A percentile compares a stretch with the other conserved stretches of the same genome.
Evolutionary conservation across 2,797 vertebrate species (phyloP).

Genomic region (Sylvia borin): DNA sequence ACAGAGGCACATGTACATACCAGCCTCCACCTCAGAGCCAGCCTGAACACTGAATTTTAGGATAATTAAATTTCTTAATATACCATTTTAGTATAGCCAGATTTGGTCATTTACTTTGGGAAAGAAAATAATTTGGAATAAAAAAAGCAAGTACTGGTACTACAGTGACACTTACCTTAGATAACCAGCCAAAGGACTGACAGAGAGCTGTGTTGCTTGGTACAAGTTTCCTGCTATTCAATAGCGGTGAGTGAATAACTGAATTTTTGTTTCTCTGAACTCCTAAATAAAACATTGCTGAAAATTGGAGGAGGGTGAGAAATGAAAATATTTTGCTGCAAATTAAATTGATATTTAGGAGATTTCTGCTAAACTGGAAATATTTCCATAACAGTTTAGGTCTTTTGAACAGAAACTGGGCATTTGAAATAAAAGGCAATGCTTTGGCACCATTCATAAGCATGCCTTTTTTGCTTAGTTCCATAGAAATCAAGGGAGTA

Average conservation of each 20-base stretch:
- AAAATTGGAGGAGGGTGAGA: not conserved
- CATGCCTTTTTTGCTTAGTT: not conserved
- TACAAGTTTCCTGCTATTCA: not conserved
- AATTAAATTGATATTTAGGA: not conserved
- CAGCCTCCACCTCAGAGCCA: not conserved
- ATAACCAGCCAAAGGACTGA: conserved; percentile 5
- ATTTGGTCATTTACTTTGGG: not conserved
- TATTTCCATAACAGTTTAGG: not conserved
- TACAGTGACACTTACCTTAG: not conserved
- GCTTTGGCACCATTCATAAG: not conserved
- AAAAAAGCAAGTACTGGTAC: not conserved
- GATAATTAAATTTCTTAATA: not conserved
- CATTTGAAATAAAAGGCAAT: not conserved
- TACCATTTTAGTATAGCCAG: not conserved
- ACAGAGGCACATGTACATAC: rapidly evolving
- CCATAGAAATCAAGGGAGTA: not conserved
- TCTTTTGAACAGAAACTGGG: not conserved
- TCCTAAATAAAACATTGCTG: not conserved
- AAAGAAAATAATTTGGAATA: conserved; percentile 5
- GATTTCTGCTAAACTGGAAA: not conserved
- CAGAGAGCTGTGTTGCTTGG: not conserved
- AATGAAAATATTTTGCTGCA: not conserved
- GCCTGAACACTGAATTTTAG: not conserved
- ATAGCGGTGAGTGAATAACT: not conserved
- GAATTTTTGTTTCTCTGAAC: not conserved